A percentile compares a stretch with the other conserved stretches of the same genome.
Evolutionary conservation across 2,888 invertebrate genomes (phyloP).

Genomic region (Saturnia japonica): DNA sequence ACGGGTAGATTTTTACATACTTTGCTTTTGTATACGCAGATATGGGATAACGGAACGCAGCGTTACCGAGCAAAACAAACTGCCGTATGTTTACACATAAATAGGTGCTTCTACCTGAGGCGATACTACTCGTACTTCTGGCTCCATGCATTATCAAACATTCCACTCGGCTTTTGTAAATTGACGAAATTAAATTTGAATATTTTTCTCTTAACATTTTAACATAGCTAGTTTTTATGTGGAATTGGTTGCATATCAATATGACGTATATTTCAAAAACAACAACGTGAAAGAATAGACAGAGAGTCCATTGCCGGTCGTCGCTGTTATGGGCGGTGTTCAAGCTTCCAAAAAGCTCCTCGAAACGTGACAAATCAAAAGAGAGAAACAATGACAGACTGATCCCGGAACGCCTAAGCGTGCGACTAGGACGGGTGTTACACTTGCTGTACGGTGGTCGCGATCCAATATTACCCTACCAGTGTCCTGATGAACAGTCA

Average conservation of each 20-base stretch:
- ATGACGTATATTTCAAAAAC: no score
- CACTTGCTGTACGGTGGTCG: no score
- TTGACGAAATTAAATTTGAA: slow-evolving; percentile 7
- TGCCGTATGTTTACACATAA: slow-evolving; percentile 14
- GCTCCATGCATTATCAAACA: slow-evolving; percentile 18
- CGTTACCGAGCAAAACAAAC: neutral
- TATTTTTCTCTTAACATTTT: neutral
- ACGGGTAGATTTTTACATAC: neutral
- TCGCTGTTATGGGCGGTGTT: neutral
- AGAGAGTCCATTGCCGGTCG: no score
- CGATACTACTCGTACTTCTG: neutral
- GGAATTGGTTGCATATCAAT: no score
- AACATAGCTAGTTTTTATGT: no score
- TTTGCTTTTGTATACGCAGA: neutral
- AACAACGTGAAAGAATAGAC: no score
- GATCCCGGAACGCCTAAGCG: no score
- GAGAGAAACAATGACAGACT: no score
- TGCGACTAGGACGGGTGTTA: no score
- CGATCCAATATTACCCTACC: no score
- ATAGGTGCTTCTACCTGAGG: slow-evolving; percentile 16
- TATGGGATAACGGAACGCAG: neutral
- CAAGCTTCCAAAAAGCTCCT: no score
- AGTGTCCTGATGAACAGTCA: neutral
- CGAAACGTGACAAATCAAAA: no score
- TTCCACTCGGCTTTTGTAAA: neutral